Evolutionary conservation across 2,888 invertebrate genomes (phyloP), one percentile per base, ranked within the genome.

Genomic region (Archaeoteleia sp.): DNA sequence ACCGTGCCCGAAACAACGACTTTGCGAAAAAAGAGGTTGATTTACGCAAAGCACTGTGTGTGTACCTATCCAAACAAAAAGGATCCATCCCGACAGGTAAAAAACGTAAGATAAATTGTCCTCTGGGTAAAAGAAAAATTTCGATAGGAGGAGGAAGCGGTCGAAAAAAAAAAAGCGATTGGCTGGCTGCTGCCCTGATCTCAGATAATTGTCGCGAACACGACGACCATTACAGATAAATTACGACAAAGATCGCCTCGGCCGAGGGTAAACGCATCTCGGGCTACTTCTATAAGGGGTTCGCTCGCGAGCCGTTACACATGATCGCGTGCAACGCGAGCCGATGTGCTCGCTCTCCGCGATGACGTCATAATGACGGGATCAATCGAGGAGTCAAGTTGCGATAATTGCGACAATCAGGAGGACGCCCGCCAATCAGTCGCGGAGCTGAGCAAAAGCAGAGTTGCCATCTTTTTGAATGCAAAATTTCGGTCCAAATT

Each of bases 371-470:
- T 46, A 54, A 60, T 43, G 57, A 48, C 54, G 78, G 78, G 83
- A 82, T 83, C 82, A 84, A 84, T 82, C 80, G 76, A 70, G 73
- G 74, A 83, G 84, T 83, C 83, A 84, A 84, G 81, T 83, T 77
- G 78, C 78, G 75, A 80, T 82, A 82, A 84, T 84, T 84, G 84
- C 77, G 72, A 77, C 81, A 84, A 83, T 82, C 82, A 80, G 76
- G 74, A 58, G 67, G 74, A 76, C 72, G 76, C 77, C 73, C 73
- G 68, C 77, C 75, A 76, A 80, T 78, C 74, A 76, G 74, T 71
- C 65, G 62, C 66, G 70, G 57, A 65, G 74, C 73, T 74, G n/a
- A n/a, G n/a, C n/a, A n/a, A n/a, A n/a, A n/a, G n/a, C 61, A 29
- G 34, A 30, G 12, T 30, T 30, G 39, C n/a, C n/a, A n/a, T n/a